Evolutionary conservation across 1,140 invertebrate species (phyloP).

Genomic region (Bombus vancouverensis): DNA sequence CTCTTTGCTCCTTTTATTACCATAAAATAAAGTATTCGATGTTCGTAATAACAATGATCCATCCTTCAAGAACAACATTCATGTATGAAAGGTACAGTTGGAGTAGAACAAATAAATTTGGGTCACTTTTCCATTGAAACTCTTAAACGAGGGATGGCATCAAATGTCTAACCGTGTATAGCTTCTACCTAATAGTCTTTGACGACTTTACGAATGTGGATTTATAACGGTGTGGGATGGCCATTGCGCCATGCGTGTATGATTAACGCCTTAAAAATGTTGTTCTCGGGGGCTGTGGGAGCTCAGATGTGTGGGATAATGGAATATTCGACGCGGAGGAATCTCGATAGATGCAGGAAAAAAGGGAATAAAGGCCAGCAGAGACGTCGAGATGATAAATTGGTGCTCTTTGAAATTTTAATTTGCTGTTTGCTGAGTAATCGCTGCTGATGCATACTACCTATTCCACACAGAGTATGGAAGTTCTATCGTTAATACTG

Average conservation of each 20-base stretch:
- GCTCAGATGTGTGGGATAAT: constrained; percentile 11
- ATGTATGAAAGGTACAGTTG: too few relatives aligned
- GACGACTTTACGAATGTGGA: background rate
- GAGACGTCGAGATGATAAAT: background rate
- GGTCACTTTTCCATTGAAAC: too few relatives aligned
- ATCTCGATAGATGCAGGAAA: background rate
- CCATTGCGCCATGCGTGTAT: background rate
- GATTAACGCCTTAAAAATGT: background rate
- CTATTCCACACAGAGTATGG: background rate
- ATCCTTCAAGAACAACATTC: too few relatives aligned
- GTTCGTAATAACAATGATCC: too few relatives aligned
- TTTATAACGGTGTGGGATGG: background rate
- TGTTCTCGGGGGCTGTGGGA: background rate
- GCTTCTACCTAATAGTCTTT: background rate
- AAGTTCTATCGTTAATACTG: too few relatives aligned
- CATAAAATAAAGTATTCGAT: too few relatives aligned
- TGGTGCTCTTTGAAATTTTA: background rate
- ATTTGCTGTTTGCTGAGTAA: background rate
- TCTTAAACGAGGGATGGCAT: background rate
- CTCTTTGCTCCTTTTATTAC: too few relatives aligned
- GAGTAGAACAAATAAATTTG: too few relatives aligned
- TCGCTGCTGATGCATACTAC: background rate
- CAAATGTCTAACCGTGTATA: background rate
- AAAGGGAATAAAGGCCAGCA: background rate
- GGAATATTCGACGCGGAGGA: constrained; percentile 15